A percentile compares a stretch with the other conserved stretches of the same genome.
Conservation (phyloP, 2,888 invertebrate species). For the Ectobius pallidus region DNA sequence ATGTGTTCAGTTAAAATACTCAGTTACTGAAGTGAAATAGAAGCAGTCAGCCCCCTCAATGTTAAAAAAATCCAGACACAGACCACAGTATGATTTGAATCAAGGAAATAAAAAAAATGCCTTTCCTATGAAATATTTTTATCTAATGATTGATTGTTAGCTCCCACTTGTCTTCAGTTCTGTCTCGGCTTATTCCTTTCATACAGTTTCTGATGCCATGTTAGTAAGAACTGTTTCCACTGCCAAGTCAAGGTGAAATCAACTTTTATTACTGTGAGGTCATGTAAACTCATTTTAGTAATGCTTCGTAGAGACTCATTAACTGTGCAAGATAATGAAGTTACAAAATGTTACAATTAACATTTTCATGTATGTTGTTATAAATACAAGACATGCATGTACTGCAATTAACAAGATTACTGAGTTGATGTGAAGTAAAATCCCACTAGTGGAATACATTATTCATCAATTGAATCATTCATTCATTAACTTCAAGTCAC, state of each 20-base stretch:
- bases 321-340: no score
- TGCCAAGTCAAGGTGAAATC: slow-evolving; percentile 3
- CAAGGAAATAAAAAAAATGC: background rate
- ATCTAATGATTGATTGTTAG: background rate
- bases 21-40: slow-evolving; percentile 9
- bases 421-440: no score
- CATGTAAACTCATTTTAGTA: no score
- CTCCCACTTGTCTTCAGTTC: background rate
- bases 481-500: no score
- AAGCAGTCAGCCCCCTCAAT: background rate
- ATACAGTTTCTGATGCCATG: background rate
- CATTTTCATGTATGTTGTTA: no score
- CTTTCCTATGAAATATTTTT: background rate
- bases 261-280: background rate
- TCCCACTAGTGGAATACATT: no score
- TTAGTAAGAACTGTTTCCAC: background rate
- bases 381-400: no score
- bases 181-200: background rate
- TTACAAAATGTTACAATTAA: no score
- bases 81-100: background rate
- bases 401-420: no score
- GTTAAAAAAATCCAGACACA: background rate
- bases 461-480: no score
- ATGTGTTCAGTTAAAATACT: slow-evolving; percentile 37
- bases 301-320: no score